Evolutionary conservation across 1,140 invertebrate species (phyloP).

Genomic region (Drosophila prosaltans): DNA sequence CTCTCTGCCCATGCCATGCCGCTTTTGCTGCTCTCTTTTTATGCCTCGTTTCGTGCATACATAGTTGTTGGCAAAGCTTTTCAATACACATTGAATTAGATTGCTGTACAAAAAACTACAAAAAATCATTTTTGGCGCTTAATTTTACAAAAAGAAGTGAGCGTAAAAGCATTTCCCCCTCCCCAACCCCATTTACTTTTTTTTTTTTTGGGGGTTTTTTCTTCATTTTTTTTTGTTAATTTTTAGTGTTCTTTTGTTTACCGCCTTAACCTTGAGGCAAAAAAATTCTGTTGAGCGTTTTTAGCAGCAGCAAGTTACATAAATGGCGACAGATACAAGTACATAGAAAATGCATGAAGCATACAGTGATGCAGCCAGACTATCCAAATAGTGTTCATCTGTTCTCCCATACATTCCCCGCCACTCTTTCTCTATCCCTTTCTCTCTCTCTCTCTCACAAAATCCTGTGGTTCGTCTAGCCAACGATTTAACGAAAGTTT

Average conservation of each 20-base stretch:
- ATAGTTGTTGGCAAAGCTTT: slow-evolving; percentile 52
- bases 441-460: too few species aligned
- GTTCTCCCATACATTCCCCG: not conserved
- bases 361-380: not conserved
- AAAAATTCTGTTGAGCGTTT: slow-evolving; percentile 40
- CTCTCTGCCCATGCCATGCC: not conserved
- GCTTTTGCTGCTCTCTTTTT: not conserved
- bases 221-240: slow-evolving; percentile 41
- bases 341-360: slow-evolving; percentile 29
- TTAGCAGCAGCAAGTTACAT: slow-evolving; percentile 28
- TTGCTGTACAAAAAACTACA: slow-evolving; percentile 73
- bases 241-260: slow-evolving; percentile 29
- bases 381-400: not conserved
- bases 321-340: slow-evolving; percentile 28
- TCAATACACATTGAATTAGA: slow-evolving; percentile 70
- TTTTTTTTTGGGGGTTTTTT: slow-evolving; percentile 33
- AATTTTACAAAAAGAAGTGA: slow-evolving; percentile 55
- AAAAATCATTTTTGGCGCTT: slow-evolving; percentile 69
- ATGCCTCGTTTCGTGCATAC: not conserved
- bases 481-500: too few species aligned
- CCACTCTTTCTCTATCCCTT: too few species aligned
- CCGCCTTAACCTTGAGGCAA: slow-evolving; percentile 69
- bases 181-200: too few species aligned
- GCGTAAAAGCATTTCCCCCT: not conserved
- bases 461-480: too few species aligned